These are phyloP conservation scores for Brachyhypopomus occidentalis DNA, from an alignment of 2,113 vertebrate genomes.

Conservation along the genomic window DNA sequence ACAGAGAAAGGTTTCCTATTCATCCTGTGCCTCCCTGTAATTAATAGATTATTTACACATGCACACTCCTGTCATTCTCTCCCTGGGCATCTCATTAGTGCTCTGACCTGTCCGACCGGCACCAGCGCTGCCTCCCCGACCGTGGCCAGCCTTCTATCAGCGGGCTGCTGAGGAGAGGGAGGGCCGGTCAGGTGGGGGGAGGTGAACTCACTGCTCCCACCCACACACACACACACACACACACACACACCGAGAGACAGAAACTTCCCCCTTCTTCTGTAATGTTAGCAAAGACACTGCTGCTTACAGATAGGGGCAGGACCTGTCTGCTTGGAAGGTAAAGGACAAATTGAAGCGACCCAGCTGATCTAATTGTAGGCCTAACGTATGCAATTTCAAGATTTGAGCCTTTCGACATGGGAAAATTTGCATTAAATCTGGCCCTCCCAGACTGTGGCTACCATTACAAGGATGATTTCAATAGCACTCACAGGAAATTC, in stretches of 20 bases:
- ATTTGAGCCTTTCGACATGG: constrained; percentile 27
- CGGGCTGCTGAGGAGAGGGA: constrained; percentile 3
- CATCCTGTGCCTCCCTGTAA: constrained; percentile 82
- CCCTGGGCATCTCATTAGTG: constrained; percentile 86
- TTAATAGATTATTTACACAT: constrained; percentile 94
- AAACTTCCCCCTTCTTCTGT: constrained; percentile 37
- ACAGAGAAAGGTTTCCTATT: constrained; percentile 72
- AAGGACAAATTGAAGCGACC: constrained; percentile 41
- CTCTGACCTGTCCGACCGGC: constrained; percentile 80
- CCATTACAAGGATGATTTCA: neutral
- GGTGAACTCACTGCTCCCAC: constrained; percentile 30
- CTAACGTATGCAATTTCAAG: constrained; percentile 37
- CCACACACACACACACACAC: too few species aligned
- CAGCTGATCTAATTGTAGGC: constrained; percentile 39
- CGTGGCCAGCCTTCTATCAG: constrained; percentile 64
- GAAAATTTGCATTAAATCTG: constrained; percentile 26
- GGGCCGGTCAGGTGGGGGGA: neutral
- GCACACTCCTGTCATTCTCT: constrained; percentile 83
- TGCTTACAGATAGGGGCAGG: constrained; percentile 12
- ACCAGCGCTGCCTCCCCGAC: constrained; percentile 76
- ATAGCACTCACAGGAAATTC: constrained; percentile 13
- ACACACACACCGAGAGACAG: constrained; percentile 31
- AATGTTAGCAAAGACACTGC: constrained; percentile 26
- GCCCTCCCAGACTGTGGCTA: neutral
- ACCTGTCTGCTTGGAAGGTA: constrained; percentile 15